Base-by-base conservation (phyloP, 2,888 invertebrate species). In the Leptinotarsa peninsularis region DNA sequence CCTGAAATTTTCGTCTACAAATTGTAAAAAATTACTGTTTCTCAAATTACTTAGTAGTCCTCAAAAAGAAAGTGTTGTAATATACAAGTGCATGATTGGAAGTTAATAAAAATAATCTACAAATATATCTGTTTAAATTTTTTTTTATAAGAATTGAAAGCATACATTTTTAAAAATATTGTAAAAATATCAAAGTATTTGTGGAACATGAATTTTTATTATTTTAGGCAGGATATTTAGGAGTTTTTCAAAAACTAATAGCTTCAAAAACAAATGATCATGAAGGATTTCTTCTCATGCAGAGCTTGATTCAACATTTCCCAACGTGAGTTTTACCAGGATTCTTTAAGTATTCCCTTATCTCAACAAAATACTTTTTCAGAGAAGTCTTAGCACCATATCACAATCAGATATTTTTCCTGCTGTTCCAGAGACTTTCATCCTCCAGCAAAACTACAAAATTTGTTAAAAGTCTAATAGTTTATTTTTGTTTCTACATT, bases 211-310 rank as follows among this genome's bases (percentile, higher is more conserved):
- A 54, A 3, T 18, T 5, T 21, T 3, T 58, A 23, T 58, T 58
- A 71, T 81, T 81, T 49, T 89, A 94, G 92, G 93, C 91, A 83
- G 94, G 94, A 1, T 92, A 98, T 82, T 90, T 99, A 66, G 99
- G 98, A 1, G 95, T 98, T 13, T 99, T 98, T 89, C 98, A 99
- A 87, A 98, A 99, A 88, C 90, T 99, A 85, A 95, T 99, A 78
- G 96, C 98, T 0, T 98, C 98, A 0, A 98, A 97, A 89, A 91
- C 93, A 0, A 96, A 98, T 86, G 99, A 99, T 88, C 97, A 98
- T 84, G 97, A 99, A 88, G 99, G 98, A 7, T 98, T 99, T 88
- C 93, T 95, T 84, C 90, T 99, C 14, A 92, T 99, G 81, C 95
- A 96, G 85, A 93, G 93, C 66, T 92, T 99, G 83, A 91, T 99